Evolutionary conservation across 2,797 vertebrate genomes (phyloP).

Genomic region (Sebastes vulpes): DNA sequence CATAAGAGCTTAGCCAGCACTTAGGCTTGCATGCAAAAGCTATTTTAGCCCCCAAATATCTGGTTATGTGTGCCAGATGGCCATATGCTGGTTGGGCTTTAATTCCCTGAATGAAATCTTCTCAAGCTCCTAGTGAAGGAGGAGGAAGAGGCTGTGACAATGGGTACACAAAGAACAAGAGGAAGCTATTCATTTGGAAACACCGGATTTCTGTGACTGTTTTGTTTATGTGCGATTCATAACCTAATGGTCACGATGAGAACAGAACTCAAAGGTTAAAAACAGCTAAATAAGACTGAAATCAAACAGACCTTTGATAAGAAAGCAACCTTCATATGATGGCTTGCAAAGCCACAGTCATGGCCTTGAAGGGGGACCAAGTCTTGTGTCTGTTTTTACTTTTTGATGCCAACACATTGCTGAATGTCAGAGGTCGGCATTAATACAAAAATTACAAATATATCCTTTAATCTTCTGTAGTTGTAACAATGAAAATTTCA

Average conservation of each 20-base stretch:
- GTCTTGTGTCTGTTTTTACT: neutral
- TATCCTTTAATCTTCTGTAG: slow-evolving; percentile 14
- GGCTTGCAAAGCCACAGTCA: neutral
- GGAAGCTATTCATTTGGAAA: slow-evolving; percentile 40
- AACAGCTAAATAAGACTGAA: neutral
- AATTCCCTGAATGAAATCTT: slow-evolving; percentile 75
- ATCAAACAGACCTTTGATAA: neutral
- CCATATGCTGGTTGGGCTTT: slow-evolving; percentile 70
- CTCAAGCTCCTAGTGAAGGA: slow-evolving; percentile 42
- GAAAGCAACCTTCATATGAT: neutral
- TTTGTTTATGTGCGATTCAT: neutral
- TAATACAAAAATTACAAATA: slow-evolving; percentile 23
- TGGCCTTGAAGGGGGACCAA: neutral
- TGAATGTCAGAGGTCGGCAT: slow-evolving; percentile 15
- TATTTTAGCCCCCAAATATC: slow-evolving; percentile 71
- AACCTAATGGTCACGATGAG: neutral
- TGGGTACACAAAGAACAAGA: slow-evolving; percentile 41
- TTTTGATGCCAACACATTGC: slow-evolving; percentile 15
- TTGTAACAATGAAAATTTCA: slow-evolving; percentile 17
- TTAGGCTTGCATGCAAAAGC: slow-evolving; percentile 63
- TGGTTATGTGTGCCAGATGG: slow-evolving; percentile 72
- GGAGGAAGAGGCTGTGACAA: slow-evolving; percentile 30
- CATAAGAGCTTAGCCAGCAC: slow-evolving; percentile 62
- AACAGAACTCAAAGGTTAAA: neutral
- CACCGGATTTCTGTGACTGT: neutral